These are phyloP conservation scores for Misgurnus anguillicaudatus DNA, from an alignment of 2,113 vertebrate genomes.

Conservation along the genomic window DNA sequence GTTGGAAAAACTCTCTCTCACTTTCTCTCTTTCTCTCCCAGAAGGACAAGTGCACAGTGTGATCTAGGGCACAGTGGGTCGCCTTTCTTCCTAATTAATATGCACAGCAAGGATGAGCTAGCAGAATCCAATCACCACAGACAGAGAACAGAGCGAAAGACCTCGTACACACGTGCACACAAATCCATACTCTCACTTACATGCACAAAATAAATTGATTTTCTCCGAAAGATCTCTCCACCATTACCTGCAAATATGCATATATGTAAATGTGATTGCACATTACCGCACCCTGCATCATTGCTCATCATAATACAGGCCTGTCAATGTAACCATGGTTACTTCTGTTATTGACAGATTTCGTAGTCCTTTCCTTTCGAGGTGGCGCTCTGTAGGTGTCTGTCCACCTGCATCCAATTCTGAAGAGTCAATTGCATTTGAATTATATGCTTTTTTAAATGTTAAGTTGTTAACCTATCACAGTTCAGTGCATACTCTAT, in stretches of 20 bases:
- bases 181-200: slow-evolving; percentile 30
- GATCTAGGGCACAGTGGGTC: slow-evolving; percentile 50
- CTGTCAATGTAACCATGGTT: slow-evolving; percentile 11
- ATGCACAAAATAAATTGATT: slow-evolving; percentile 3
- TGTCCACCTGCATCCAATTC: not conserved
- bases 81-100: slow-evolving; percentile 58
- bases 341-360: slow-evolving; percentile 25
- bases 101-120: slow-evolving; percentile 56
- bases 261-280: slow-evolving; percentile 28
- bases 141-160: slow-evolving; percentile 31
- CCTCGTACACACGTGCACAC: slow-evolving; percentile 29
- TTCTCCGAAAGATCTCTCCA: slow-evolving; percentile 7
- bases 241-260: not conserved
- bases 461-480: no score
- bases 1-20: slow-evolving; percentile 38
- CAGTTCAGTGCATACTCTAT: no score
- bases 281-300: slow-evolving; percentile 1
- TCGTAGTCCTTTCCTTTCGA: not conserved
- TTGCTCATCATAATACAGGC: not conserved
- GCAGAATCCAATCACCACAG: slow-evolving; percentile 59
- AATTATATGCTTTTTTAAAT: no score
- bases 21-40: slow-evolving; percentile 27
- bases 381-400: not conserved
- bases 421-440: no score
- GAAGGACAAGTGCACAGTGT: slow-evolving; percentile 47